A percentile compares a stretch with the other conserved stretches of the same genome.
phyloP scores from a whole-genome alignment of 2,888 invertebrate genomes.

The Ctena decussata region DNA sequence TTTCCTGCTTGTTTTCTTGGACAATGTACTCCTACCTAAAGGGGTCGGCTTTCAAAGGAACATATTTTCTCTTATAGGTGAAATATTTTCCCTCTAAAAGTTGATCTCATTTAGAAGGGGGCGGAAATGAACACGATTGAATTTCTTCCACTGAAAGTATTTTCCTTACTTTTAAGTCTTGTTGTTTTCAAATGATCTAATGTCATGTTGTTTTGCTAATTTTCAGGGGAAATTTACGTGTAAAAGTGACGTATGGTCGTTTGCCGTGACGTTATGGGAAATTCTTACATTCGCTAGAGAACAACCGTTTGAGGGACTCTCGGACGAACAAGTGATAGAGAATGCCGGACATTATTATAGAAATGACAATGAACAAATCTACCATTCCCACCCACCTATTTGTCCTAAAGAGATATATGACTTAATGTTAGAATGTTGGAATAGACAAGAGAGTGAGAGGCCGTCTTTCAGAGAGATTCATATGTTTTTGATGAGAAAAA shows the following conservation, averaged over 20 bases:
- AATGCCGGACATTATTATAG: slow-evolving; percentile 93
- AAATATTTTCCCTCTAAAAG: too few species aligned
- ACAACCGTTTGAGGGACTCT: slow-evolving; percentile 92
- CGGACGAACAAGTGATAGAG: slow-evolving; percentile 93
- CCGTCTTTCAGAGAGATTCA: slow-evolving; percentile 96
- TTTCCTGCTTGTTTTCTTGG: too few species aligned
- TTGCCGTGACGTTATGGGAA: slow-evolving; percentile 96
- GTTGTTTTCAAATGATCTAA: too few species aligned
- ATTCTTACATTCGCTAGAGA: slow-evolving; percentile 93
- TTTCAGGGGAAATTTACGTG: slow-evolving; percentile 94
- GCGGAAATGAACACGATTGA: neutral
- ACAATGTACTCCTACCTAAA: too few species aligned
- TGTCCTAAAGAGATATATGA: slow-evolving; percentile 96
- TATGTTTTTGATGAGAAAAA: slow-evolving; percentile 91
- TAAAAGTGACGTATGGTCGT: slow-evolving; percentile 96
- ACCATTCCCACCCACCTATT: slow-evolving; percentile 91
- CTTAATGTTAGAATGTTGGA: slow-evolving; percentile 97
- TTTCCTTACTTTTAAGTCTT: too few species aligned
- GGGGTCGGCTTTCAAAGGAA: too few species aligned
- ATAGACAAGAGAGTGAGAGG: slow-evolving; percentile 92
- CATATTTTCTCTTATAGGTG: too few species aligned
- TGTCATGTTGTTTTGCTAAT: neutral
- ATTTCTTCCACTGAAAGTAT: too few species aligned
- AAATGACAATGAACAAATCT: slow-evolving; percentile 90
- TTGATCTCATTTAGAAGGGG: too few species aligned